These are phyloP conservation scores for Potamilus streckersoni DNA, from an alignment of 1,140 invertebrate genomes.

Conservation along the genomic window DNA sequence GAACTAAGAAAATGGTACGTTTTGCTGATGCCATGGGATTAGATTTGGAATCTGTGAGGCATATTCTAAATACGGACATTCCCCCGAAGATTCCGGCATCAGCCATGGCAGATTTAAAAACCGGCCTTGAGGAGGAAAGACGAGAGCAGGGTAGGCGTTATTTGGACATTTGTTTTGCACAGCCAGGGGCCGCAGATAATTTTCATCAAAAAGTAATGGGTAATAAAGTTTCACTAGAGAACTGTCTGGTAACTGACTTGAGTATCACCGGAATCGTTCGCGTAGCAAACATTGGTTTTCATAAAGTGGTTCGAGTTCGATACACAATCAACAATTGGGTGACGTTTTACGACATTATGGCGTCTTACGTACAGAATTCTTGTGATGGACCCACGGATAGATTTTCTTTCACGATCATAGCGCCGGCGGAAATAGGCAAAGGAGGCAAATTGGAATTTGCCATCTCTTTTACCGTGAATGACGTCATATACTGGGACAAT, in stretches of 20 bases:
- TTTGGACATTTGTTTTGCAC: conserved; percentile 83
- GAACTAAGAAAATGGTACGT: conserved; percentile 90
- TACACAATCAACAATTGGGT: conserved; percentile 90
- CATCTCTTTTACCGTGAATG: conserved; percentile 84
- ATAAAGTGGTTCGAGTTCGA: conserved; percentile 89
- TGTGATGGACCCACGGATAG: conserved; percentile 92
- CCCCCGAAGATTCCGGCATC: conserved; percentile 65
- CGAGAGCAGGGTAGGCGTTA: conserved; percentile 49
- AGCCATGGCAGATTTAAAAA: conserved; percentile 60
- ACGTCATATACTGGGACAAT: conserved; percentile 87
- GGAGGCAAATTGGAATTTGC: conserved; percentile 85
- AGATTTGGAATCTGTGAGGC: conserved; percentile 88
- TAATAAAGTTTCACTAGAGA: conserved; percentile 86
- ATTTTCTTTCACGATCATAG: conserved; percentile 82
- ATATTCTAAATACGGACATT: conserved; percentile 61
- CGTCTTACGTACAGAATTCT: conserved; percentile 86
- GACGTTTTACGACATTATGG: conserved; percentile 80
- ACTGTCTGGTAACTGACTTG: conserved; percentile 72
- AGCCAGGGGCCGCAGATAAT: conserved; percentile 80
- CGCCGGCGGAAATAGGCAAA: conserved; percentile 71
- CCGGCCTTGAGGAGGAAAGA: conserved; percentile 45
- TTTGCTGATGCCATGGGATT: conserved; percentile 95
- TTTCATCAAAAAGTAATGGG: conserved; percentile 83
- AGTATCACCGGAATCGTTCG: conserved; percentile 88
- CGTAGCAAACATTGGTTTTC: conserved; percentile 90